phyloP scores from a whole-genome alignment of 2,888 invertebrate genomes.

The Trachelus stipa region DNA sequence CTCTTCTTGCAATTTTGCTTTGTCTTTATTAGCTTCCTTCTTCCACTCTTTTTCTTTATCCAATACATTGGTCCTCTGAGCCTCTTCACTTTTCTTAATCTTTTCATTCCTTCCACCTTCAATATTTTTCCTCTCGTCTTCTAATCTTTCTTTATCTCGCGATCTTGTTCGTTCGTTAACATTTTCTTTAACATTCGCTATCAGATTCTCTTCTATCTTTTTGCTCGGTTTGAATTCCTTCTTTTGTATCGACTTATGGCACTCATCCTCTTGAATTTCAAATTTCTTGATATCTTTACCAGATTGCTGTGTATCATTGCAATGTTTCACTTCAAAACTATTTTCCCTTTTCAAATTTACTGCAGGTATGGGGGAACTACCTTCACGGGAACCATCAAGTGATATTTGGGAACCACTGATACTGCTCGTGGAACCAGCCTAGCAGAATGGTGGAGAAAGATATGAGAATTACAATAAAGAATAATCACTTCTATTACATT shows the following conservation, averaged over 20 bases:
- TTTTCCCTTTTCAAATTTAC: constrained; percentile 57
- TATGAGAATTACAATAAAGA: constrained; percentile 1
- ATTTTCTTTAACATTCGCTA: constrained; percentile 60
- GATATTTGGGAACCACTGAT: constrained; percentile 63
- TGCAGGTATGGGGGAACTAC: constrained; percentile 51
- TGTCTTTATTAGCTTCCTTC: constrained; percentile 72
- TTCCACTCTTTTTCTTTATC: constrained; percentile 78
- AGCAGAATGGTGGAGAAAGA: not conserved
- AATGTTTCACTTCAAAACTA: constrained; percentile 64
- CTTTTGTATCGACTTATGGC: constrained; percentile 65
- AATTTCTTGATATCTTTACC: constrained; percentile 59
- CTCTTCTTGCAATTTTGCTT: constrained; percentile 70
- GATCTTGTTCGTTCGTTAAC: constrained; percentile 59
- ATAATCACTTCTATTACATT: not conserved
- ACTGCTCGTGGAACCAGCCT: constrained; percentile 64
- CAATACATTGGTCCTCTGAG: constrained; percentile 68
- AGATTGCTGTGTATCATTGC: constrained; percentile 59
- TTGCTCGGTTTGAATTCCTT: constrained; percentile 73
- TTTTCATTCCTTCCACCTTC: constrained; percentile 30
- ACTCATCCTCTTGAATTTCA: constrained; percentile 61
- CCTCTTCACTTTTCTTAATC: constrained; percentile 65
- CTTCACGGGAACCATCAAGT: constrained; percentile 58
- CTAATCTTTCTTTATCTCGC: not conserved
- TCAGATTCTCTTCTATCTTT: constrained; percentile 34
- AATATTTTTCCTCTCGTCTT: not conserved